Percentiles rank a stretch among this genome's conserved stretches.
phyloP scores from a whole-genome alignment of 2,888 invertebrate genomes.

The Parnassius mnemosyne region DNA sequence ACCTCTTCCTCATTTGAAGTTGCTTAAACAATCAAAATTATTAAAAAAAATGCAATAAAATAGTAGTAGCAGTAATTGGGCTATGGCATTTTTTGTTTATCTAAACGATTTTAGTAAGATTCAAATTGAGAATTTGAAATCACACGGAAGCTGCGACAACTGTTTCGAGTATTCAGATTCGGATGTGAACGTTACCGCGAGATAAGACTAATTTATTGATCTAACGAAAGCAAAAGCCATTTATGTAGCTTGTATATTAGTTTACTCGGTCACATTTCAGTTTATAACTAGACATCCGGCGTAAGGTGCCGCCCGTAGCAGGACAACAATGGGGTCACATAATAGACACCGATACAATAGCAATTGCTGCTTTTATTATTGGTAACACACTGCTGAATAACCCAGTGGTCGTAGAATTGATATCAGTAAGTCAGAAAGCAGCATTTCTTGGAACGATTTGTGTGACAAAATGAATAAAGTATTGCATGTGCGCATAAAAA shows the following conservation, averaged over 20 bases:
- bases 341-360: slow-evolving; percentile 16
- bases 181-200: slow-evolving; percentile 35
- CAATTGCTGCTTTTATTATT: slow-evolving; percentile 15
- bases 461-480: too few relatives aligned
- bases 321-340: slow-evolving; percentile 12
- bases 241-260: slow-evolving; percentile 20
- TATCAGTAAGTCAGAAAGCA: background rate
- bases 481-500: too few relatives aligned
- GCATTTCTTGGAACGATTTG: too few relatives aligned
- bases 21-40: too few relatives aligned
- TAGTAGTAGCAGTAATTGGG: too few relatives aligned
- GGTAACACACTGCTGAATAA: slow-evolving; percentile 4
- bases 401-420: background rate
- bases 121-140: slow-evolving; percentile 30
- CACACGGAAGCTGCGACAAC: slow-evolving; percentile 39
- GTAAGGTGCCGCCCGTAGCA: slow-evolving; percentile 8
- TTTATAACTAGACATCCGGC: slow-evolving; percentile 26
- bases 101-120: slow-evolving; percentile 25
- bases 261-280: slow-evolving; percentile 19
- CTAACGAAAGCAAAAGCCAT: slow-evolving; percentile 34
- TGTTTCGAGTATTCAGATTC: slow-evolving; percentile 48
- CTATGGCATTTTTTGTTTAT: slow-evolving; percentile 5
- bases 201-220: slow-evolving; percentile 49
- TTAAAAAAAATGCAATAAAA: too few relatives aligned
- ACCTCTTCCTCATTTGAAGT: too few relatives aligned